These are phyloP conservation scores for Coecobrya sp. DNA, from an alignment of 2,888 invertebrate species.

Conservation along the genomic window DNA sequence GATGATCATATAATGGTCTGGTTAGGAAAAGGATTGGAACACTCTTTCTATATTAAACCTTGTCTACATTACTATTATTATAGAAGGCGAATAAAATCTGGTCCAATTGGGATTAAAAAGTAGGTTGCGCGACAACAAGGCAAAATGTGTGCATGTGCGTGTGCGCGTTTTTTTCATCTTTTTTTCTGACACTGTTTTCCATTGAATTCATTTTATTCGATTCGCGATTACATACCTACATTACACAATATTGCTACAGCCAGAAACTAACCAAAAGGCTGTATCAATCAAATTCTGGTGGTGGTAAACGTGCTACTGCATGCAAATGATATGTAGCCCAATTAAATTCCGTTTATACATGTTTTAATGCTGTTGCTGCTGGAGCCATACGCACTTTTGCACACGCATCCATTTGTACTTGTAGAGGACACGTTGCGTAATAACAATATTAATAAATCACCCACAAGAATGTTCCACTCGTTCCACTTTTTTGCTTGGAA, in stretches of 20 bases:
- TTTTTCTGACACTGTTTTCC: constrained; percentile 59
- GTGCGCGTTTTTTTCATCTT: constrained; percentile 27
- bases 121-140: constrained; percentile 76
- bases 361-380: constrained; percentile 17
- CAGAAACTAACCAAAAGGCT: not conserved
- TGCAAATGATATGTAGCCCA: constrained; percentile 26
- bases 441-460: constrained; percentile 10
- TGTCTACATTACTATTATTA: not conserved
- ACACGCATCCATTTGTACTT: constrained; percentile 42
- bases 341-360: constrained; percentile 40
- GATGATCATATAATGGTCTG: constrained; percentile 35
- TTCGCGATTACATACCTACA: constrained; percentile 23
- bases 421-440: constrained; percentile 52
- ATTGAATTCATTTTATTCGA: constrained; percentile 32
- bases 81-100: constrained; percentile 27
- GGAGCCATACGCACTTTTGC: constrained; percentile 22
- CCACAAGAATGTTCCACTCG: constrained; percentile 35
- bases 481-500: constrained; percentile 37
- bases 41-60: constrained; percentile 58
- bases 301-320: not conserved
- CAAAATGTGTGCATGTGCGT: constrained; percentile 67
- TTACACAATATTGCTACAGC: not conserved
- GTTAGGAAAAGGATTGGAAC: constrained; percentile 45
- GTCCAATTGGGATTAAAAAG: constrained; percentile 78
- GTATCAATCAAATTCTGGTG: not conserved